phyloP scores from a whole-genome alignment of 2,888 invertebrate species.

The Scaptomyza caliginosa region DNA sequence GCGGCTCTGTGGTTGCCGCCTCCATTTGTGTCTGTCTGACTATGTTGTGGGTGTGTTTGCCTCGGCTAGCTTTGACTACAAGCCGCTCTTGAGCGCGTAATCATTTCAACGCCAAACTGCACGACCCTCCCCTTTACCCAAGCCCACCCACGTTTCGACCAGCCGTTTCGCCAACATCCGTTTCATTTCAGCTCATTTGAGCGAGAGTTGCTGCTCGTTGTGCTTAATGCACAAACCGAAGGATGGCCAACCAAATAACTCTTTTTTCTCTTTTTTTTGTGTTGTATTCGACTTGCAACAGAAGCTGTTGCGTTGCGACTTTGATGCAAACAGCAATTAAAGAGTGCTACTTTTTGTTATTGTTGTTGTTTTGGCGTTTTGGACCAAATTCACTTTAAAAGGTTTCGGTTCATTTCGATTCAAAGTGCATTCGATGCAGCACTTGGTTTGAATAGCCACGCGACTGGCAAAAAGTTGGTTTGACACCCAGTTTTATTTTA shows the following conservation, averaged over 20 bases:
- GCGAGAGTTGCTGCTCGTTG: constrained; percentile 33
- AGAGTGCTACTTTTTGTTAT: constrained; percentile 26
- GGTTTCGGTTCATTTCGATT: constrained; percentile 43
- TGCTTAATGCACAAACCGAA: constrained; percentile 37
- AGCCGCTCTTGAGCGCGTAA: constrained; percentile 34
- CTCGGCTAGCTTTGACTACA: constrained; percentile 24
- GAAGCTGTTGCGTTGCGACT: constrained; percentile 44
- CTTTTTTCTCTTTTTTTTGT: neutral
- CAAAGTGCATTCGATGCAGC: constrained; percentile 32
- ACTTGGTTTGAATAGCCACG: constrained; percentile 8
- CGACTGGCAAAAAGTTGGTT: constrained; percentile 17
- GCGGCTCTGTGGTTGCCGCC: constrained; percentile 45
- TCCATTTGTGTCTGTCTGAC: constrained; percentile 24
- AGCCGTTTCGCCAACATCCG: constrained; percentile 21
- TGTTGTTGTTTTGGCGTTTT: constrained; percentile 1
- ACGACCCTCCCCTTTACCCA: neutral
- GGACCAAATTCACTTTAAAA: constrained; percentile 24
- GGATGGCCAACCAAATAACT: constrained; percentile 20
- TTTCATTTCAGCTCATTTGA: constrained; percentile 64
- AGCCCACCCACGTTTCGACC: neutral
- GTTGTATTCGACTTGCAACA: neutral
- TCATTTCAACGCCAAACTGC: constrained; percentile 41
- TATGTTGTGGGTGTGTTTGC: constrained; percentile 10
- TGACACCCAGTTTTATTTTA: neutral
- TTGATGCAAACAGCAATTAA: constrained; percentile 47